A percentile compares a stretch with the other conserved stretches of the same genome.
Conservation (phyloP, 1,140 invertebrate species). For the Cydia pomonella region DNA sequence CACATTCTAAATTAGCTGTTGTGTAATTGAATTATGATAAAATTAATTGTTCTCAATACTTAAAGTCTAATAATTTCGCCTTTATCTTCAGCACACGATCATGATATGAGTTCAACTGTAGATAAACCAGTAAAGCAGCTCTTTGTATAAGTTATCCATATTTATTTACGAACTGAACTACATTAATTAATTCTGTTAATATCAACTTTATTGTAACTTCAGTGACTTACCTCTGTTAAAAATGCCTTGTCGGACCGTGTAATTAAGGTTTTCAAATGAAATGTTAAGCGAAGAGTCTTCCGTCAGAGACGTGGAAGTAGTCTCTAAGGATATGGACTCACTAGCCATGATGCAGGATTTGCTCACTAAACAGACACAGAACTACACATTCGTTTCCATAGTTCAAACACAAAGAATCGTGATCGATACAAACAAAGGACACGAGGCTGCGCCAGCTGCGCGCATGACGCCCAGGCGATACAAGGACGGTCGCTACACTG, state of each 20-base stretch:
- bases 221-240: constrained; percentile 57
- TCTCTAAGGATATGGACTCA: constrained; percentile 66
- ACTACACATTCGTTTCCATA: constrained; percentile 61
- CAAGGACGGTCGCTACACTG: constrained; percentile 43
- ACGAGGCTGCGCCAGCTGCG: constrained; percentile 40
- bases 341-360: constrained; percentile 56
- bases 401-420: constrained; percentile 63
- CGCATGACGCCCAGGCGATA: constrained; percentile 47
- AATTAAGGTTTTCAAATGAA: constrained; percentile 64
- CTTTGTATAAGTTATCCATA: constrained; percentile 9
- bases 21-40: constrained; percentile 16
- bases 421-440: constrained; percentile 64
- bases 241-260: constrained; percentile 60
- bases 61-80: constrained; percentile 17
- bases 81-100: constrained; percentile 20
- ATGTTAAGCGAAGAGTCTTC: constrained; percentile 66
- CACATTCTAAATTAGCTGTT: constrained; percentile 6
- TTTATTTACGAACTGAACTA: neutral
- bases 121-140: constrained; percentile 29
- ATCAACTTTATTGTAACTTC: neutral
- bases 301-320: constrained; percentile 60
- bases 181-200: neutral
- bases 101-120: constrained; percentile 29
- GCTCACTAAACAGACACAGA: constrained; percentile 54
- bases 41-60: neutral